Evolutionary conservation across 2,113 vertebrate genomes (phyloP).

Genomic region (Sigmodon hispidus): DNA sequence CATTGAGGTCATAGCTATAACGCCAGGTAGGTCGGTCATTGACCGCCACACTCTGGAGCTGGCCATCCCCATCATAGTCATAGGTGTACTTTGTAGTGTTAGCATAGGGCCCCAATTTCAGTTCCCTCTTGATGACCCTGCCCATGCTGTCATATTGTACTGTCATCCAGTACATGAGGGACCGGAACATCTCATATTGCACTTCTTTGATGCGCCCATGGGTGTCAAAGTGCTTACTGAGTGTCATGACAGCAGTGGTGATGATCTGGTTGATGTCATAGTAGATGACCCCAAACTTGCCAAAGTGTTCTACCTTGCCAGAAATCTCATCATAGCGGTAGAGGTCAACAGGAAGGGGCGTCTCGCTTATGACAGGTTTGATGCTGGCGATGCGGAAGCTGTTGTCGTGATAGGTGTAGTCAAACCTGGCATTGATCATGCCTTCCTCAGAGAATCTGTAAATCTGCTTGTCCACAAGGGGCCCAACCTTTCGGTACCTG

Average conservation of each 20-base stretch:
- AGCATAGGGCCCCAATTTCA: slow-evolving; percentile 98
- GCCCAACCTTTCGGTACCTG: slow-evolving; percentile 97
- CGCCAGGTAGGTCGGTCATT: slow-evolving; percentile 99
- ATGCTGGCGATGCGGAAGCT: slow-evolving; percentile 99
- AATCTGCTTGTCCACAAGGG: slow-evolving; percentile 98
- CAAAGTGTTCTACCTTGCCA: slow-evolving; percentile 99
- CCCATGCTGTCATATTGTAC: slow-evolving; percentile 99
- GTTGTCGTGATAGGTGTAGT: slow-evolving; percentile 98
- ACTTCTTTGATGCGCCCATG: slow-evolving; percentile 99
- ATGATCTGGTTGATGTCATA: slow-evolving; percentile 99
- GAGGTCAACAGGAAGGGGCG: slow-evolving; percentile 96
- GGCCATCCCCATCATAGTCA: slow-evolving; percentile 97
- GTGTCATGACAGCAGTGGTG: slow-evolving; percentile 98
- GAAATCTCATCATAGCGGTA: slow-evolving; percentile 99
- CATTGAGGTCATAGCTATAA: slow-evolving; percentile 98
- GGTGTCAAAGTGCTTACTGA: slow-evolving; percentile 99
- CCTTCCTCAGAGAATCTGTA: slow-evolving; percentile 98
- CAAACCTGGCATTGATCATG: slow-evolving; percentile 98
- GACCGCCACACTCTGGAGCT: slow-evolving; percentile 96
- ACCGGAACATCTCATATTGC: slow-evolving; percentile 98
- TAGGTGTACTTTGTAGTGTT: slow-evolving; percentile 99
- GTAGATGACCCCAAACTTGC: slow-evolving; percentile 99
- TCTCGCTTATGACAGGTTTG: slow-evolving; percentile 98
- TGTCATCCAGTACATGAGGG: slow-evolving; percentile 99
- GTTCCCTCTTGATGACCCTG: slow-evolving; percentile 96